phyloP scores from a whole-genome alignment of 2,113 vertebrate genomes.

The Nerophis lumbriciformis region DNA sequence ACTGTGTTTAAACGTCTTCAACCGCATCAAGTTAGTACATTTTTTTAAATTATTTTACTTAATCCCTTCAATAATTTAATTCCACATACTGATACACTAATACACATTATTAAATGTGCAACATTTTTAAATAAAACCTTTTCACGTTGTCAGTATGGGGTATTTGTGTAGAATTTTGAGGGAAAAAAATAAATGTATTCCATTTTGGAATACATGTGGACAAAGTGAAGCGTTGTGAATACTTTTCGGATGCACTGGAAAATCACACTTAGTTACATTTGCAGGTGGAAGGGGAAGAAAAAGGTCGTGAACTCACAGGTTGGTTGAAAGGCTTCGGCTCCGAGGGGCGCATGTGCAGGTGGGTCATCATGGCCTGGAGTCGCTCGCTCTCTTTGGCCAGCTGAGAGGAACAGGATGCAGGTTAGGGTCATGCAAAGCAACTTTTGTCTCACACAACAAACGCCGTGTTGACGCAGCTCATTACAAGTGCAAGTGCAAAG shows the following conservation, averaged over 20 bases:
- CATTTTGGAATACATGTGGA: too few relatives aligned
- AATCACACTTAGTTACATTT: not conserved
- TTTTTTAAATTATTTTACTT: too few relatives aligned
- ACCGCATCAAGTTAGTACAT: too few relatives aligned
- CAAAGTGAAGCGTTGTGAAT: too few relatives aligned
- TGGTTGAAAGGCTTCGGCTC: slow-evolving; percentile 98
- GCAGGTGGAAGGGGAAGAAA: slow-evolving; percentile 3
- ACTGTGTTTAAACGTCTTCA: too few relatives aligned
- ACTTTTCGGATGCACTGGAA: not conserved
- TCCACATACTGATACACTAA: too few relatives aligned
- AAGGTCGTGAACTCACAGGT: slow-evolving; percentile 73
- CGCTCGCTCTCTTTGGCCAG: slow-evolving; percentile 96
- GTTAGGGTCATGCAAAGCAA: slow-evolving; percentile 17
- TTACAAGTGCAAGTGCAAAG: slow-evolving; percentile 29
- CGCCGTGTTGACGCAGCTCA: slow-evolving; percentile 39
- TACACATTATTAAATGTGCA: too few relatives aligned
- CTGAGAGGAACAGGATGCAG: slow-evolving; percentile 63
- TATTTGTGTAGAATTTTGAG: too few relatives aligned
- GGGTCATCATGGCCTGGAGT: slow-evolving; percentile 98
- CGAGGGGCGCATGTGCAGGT: slow-evolving; percentile 97
- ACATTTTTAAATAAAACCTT: too few relatives aligned
- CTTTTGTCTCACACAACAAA: slow-evolving; percentile 15
- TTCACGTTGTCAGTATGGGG: too few relatives aligned
- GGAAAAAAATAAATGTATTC: too few relatives aligned
- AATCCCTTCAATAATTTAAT: too few relatives aligned